Conservation (phyloP, 2,888 invertebrate species). For the Pyralis farinalis region DNA sequence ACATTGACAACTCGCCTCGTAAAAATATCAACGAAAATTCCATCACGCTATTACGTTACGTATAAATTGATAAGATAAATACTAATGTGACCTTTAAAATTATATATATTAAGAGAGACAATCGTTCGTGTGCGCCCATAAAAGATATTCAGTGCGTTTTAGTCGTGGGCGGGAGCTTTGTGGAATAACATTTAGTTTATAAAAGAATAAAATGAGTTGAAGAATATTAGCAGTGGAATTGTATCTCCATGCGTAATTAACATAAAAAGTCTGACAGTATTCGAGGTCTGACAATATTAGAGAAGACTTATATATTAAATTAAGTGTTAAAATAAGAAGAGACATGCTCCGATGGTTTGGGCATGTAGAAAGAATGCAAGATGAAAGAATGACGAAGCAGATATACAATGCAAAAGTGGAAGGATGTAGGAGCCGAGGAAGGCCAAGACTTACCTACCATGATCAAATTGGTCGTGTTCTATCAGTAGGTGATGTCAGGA, state of each 20-base stretch:
- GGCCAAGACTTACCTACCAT: no score
- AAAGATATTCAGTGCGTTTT: slow-evolving; percentile 2
- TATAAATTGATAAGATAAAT: slow-evolving; percentile 8
- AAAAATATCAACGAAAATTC: slow-evolving; percentile 29
- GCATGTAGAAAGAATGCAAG: no score
- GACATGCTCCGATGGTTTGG: no score
- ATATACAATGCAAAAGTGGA: no score
- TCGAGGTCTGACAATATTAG: no score
- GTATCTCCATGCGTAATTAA: not conserved
- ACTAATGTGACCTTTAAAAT: slow-evolving; percentile 4
- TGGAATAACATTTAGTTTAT: not conserved
- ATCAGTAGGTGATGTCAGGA: no score
- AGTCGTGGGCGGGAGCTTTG: slow-evolving; percentile 5
- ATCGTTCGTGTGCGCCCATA: not conserved
- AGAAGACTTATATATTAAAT: no score
- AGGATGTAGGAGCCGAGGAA: no score
- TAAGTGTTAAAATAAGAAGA: no score
- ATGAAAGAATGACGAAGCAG: no score
- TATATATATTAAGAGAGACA: not conserved
- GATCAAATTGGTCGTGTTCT: no score
- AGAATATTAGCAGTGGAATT: slow-evolving; percentile 1
- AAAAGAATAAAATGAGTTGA: slow-evolving; percentile 2
- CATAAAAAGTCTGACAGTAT: no score
- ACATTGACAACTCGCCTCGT: slow-evolving; percentile 24
- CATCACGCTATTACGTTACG: slow-evolving; percentile 14